Percentiles rank a stretch among this genome's conserved stretches.
Evolutionary conservation across 2,888 invertebrate species (phyloP).

Genomic region (Mamestra brassicae): DNA sequence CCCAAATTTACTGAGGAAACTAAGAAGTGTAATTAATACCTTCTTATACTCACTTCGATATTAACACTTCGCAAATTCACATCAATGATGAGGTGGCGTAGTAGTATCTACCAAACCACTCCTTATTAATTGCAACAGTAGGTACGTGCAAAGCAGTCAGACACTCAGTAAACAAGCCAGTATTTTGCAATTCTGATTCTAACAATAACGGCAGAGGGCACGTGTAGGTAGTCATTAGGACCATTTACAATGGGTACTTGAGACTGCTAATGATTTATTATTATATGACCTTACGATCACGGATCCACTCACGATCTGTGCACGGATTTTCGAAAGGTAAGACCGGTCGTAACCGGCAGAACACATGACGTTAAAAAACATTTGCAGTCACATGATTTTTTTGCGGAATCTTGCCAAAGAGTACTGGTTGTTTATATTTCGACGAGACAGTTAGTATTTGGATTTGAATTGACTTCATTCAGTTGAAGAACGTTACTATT

Average conservation of each 20-base stretch:
- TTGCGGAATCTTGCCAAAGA: conserved; percentile 8
- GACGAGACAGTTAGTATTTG: background rate
- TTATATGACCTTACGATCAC: conserved; percentile 40
- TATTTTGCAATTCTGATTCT: conserved; percentile 34
- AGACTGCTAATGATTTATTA: conserved; percentile 29
- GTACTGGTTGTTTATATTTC: background rate
- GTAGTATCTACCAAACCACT: background rate
- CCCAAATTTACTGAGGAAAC: background rate
- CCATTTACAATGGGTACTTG: conserved; percentile 20
- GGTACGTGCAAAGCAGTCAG: conserved; percentile 15
- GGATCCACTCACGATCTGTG: conserved; percentile 5
- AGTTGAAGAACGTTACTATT: background rate
- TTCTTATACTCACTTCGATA: background rate
- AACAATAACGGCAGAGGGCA: conserved; percentile 26
- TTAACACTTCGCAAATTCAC: background rate
- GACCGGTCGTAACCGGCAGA: conserved; percentile 16
- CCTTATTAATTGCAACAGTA: conserved; percentile 19
- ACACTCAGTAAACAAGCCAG: conserved; percentile 8
- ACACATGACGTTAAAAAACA: conserved; percentile 21
- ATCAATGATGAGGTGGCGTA: conserved; percentile 1
- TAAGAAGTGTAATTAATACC: background rate
- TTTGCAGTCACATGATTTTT: conserved; percentile 16
- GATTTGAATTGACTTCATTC: background rate
- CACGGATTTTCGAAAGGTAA: conserved; percentile 24
- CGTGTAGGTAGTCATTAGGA: conserved; percentile 31